Base-by-base conservation (phyloP, 2,113 vertebrate species). In the Meles meles region DNA sequence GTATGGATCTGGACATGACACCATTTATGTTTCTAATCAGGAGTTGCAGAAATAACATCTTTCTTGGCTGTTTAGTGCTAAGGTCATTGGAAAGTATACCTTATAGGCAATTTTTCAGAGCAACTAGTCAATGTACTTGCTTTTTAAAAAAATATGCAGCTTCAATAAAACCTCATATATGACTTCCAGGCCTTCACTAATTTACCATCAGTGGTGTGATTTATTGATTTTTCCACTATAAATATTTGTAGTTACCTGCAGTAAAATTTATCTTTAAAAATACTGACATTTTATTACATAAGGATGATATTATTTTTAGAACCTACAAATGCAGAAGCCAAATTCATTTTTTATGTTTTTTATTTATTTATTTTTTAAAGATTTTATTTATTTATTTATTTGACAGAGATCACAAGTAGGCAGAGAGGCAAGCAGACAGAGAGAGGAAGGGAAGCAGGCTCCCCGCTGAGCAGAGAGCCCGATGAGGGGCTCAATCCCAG, bases 91-190 rank as follows among this genome's bases (percentile, higher is more conserved):
- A 72, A 90, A 85, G 74, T 81, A 63, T 61, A 79, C 15, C 52
- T 82, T 69, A 23, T 93, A 80, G 59, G 57, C 29, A 82, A 37
- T 91, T 47, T 95, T 97, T 61, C 21, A 87, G 57, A 72, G 82
- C 25, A 90, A 61, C 34, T 81, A 87, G 49, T 93, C 57, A 91
- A 91, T 93, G 77, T 69, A 61, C 15, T 90, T 95, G 86, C 55
- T 86, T 88, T 96, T 59, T 17, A 76, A 77, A 71, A 83, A 89
- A 74, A 39, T 72, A 61, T 67, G 39, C 9, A 59, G 37, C 39
- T 74, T 81, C 74, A 61, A n/a, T 95, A 76, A 97, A 82, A 65
- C 13, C 12, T 88, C 61, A 49, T 63, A 25, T 52, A 44, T 86
- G 65, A 86, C 21, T 90, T 90, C 42, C 47, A 80, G 47, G 27